phyloP scores from a whole-genome alignment of 2,888 invertebrate genomes.

The Griposia aprilina region DNA sequence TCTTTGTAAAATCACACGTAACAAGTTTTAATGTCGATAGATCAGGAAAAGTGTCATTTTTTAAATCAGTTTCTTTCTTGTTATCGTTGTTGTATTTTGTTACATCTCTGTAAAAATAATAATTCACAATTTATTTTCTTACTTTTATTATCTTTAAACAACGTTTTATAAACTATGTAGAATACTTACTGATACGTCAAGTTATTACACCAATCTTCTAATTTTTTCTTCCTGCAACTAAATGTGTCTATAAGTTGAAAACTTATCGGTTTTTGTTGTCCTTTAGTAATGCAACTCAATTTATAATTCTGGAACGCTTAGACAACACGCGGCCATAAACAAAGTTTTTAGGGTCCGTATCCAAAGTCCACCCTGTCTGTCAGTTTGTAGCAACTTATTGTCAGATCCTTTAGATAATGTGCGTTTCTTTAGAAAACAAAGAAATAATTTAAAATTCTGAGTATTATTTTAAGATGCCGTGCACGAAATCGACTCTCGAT shows the following conservation, averaged over 20 bases:
- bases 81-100: too few species aligned
- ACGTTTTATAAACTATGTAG: too few species aligned
- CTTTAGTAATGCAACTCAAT: background rate
- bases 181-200: too few species aligned
- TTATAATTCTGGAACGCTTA: background rate
- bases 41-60: too few species aligned
- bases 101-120: too few species aligned
- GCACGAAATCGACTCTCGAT: too few species aligned
- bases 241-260: background rate
- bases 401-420: background rate
- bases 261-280: background rate
- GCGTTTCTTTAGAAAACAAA: background rate
- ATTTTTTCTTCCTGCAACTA: background rate
- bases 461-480: background rate
- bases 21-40: too few species aligned
- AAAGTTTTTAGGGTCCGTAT: background rate
- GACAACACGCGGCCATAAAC: background rate
- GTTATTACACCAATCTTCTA: too few species aligned
- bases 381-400: background rate
- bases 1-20: too few species aligned
- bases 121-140: too few species aligned
- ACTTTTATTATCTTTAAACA: too few species aligned
- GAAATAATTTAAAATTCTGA: background rate
- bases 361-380: background rate
- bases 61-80: too few species aligned